Percentiles rank a stretch among this genome's conserved stretches.
These are phyloP conservation scores for Progne subis DNA, from an alignment of 2,113 vertebrate species.

Conservation along the genomic window DNA sequence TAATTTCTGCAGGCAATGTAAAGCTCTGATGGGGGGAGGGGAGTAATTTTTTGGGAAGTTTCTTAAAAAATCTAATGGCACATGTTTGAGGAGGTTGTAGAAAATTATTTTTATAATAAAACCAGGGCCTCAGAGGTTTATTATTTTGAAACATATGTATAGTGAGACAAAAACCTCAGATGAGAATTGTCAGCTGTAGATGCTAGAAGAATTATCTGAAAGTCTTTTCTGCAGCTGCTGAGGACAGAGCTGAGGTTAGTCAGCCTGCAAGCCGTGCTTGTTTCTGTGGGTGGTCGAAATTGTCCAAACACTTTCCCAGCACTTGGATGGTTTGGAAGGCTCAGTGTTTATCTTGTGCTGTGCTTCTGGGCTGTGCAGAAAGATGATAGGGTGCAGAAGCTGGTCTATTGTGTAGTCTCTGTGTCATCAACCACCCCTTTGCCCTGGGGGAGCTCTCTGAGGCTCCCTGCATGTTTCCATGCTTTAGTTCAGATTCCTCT, in stretches of 20 bases:
- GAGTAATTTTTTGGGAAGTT: not conserved
- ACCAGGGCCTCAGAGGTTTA: not conserved
- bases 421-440: not conserved
- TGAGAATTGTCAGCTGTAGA: not conserved
- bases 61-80: not conserved
- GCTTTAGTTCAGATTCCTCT: not conserved
- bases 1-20: not conserved
- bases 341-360: not conserved
- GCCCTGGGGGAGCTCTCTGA: not conserved
- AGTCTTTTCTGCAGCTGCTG: not conserved
- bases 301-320: not conserved
- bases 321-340: not conserved
- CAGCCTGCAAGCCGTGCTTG: rapidly evolving
- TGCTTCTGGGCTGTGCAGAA: not conserved
- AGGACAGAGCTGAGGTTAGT: not conserved
- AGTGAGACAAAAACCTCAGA: not conserved
- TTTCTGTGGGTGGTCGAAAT: not conserved
- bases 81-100: not conserved
- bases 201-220: not conserved
- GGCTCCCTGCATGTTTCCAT: not conserved
- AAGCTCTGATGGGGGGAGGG: not conserved
- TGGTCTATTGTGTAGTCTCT: not conserved
- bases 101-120: not conserved
- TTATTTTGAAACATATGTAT: not conserved
- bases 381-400: not conserved